These are phyloP conservation scores for Melanophora roralis DNA, from an alignment of 2,888 invertebrate genomes.

Conservation along the genomic window DNA sequence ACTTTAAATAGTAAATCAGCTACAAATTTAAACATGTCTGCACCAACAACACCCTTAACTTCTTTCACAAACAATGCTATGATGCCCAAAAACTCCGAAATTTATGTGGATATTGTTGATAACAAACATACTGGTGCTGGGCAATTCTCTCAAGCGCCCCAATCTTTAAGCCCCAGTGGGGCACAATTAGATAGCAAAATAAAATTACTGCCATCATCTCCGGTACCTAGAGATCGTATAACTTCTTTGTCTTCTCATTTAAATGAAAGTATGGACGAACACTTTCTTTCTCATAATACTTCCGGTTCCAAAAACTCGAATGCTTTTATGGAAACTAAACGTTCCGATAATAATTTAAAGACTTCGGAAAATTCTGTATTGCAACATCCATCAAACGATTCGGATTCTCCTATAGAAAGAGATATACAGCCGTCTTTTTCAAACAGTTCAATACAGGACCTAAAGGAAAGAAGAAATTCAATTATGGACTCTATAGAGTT, in stretches of 20 bases:
- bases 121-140: background rate
- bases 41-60: conserved; percentile 36
- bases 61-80: conserved; percentile 9
- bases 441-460: conserved; percentile 20
- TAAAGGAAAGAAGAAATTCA: conserved; percentile 57
- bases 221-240: conserved; percentile 66
- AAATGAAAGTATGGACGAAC: conserved; percentile 67
- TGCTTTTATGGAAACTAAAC: background rate
- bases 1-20: conserved; percentile 30
- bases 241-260: conserved; percentile 67
- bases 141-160: background rate
- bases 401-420: conserved; percentile 8
- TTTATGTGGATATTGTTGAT: conserved; percentile 29
- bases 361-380: conserved; percentile 41
- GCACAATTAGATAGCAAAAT: conserved; percentile 24
- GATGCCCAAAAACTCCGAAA: background rate
- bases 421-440: conserved; percentile 27
- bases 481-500: conserved; percentile 70
- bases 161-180: conserved; percentile 42
- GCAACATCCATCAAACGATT: conserved; percentile 47
- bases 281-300: conserved; percentile 55
- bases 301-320: background rate
- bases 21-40: conserved; percentile 12
- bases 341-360: background rate
- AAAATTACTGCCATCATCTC: conserved; percentile 57